A percentile compares a stretch with the other conserved stretches of the same genome.
These are phyloP conservation scores for Lymantria monacha DNA, from an alignment of 2,888 invertebrate species.

Conservation along the genomic window DNA sequence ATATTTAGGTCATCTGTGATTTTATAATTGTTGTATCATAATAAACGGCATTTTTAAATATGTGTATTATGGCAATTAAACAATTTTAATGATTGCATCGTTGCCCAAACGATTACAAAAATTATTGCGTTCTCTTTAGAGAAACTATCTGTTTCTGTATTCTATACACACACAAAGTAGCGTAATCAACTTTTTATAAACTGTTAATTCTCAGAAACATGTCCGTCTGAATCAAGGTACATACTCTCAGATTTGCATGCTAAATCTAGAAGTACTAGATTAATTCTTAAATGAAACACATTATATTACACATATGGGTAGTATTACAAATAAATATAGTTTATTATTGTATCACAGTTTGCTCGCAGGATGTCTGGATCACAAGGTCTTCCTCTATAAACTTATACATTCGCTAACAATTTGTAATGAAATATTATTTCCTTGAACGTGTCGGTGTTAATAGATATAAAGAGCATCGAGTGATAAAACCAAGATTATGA, in stretches of 20 bases:
- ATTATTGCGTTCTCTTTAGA: slow-evolving; percentile 23
- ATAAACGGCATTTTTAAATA: background rate
- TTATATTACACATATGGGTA: slow-evolving; percentile 40
- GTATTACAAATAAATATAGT: slow-evolving; percentile 19
- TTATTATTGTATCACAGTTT: slow-evolving; percentile 26
- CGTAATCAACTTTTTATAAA: slow-evolving; percentile 34
- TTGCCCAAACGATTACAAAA: slow-evolving; percentile 15
- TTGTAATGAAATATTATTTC: slow-evolving; percentile 20
- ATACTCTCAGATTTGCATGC: slow-evolving; percentile 35
- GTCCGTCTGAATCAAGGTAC: slow-evolving; percentile 29
- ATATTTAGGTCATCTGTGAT: slow-evolving; percentile 5
- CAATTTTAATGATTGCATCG: slow-evolving; percentile 18
- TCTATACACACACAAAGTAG: slow-evolving; percentile 18
- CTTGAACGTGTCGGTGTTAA: slow-evolving; percentile 5
- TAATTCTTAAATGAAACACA: slow-evolving; percentile 28
- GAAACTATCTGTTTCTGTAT: slow-evolving; percentile 24
- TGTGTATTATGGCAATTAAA: slow-evolving; percentile 3
- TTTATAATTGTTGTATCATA: background rate
- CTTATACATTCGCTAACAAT: slow-evolving; percentile 33
- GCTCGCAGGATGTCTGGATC: slow-evolving; percentile 55
- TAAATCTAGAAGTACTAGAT: slow-evolving; percentile 37
- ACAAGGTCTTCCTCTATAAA: slow-evolving; percentile 49
- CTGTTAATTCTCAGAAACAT: slow-evolving; percentile 28
- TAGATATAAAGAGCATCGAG: slow-evolving; percentile 23
- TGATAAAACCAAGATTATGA: slow-evolving; percentile 35